phyloP scores from a whole-genome alignment of 2,113 vertebrate genomes.

The Tyto alba region DNA sequence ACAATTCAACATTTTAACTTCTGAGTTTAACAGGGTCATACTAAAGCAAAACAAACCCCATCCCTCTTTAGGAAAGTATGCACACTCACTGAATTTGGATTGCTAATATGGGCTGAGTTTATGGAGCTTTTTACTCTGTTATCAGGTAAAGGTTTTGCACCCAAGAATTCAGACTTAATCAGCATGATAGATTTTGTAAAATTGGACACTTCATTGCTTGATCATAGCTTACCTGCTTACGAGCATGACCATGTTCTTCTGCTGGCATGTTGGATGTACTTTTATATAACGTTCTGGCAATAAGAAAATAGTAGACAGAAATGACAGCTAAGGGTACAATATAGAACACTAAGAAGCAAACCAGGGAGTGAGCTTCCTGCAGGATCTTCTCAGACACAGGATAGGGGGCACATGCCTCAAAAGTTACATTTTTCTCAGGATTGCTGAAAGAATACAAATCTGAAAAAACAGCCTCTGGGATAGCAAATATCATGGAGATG shows the following conservation, averaged over 20 bases:
- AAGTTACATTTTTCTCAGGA: constrained; percentile 70
- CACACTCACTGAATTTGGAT: neutral
- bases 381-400: constrained; percentile 73
- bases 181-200: neutral
- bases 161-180: neutral
- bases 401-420: constrained; percentile 74
- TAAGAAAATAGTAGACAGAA: constrained; percentile 80
- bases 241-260: constrained; percentile 74
- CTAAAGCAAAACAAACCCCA: neutral
- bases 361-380: constrained; percentile 76
- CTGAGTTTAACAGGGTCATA: neutral
- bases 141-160: neutral
- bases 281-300: constrained; percentile 77
- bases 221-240: constrained; percentile 73
- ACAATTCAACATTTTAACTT: neutral
- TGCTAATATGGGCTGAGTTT: neutral
- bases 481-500: constrained; percentile 73
- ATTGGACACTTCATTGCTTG: neutral
- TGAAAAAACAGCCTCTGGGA: constrained; percentile 79
- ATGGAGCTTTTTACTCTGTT: neutral
- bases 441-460: constrained; percentile 74
- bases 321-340: constrained; percentile 76
- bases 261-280: constrained; percentile 78
- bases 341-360: constrained; percentile 80
- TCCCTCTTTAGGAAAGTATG: neutral